Percentiles rank a stretch among this genome's conserved stretches.
Evolutionary conservation across 1,140 invertebrate species (phyloP).

Genomic region (Heliconius himera): DNA sequence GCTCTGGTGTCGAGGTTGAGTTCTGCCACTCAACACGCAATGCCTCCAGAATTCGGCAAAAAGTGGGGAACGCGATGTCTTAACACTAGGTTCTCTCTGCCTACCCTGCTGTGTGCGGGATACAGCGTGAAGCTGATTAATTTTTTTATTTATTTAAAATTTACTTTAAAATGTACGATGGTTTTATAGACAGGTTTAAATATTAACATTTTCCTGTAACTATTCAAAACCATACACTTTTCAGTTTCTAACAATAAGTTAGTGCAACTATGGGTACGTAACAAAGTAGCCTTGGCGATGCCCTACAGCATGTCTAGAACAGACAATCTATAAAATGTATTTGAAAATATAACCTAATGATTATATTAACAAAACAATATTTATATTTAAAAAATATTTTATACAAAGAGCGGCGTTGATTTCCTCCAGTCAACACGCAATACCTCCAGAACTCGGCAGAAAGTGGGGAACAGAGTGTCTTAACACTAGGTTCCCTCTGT

Average conservation of each 20-base stretch:
- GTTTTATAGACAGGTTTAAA: not conserved
- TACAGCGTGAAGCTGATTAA: too few relatives aligned
- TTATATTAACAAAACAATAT: not conserved
- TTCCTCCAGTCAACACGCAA: too few relatives aligned
- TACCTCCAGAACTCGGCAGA: too few relatives aligned
- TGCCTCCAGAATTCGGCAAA: too few relatives aligned
- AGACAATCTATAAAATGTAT: not conserved
- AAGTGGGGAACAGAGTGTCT: too few relatives aligned
- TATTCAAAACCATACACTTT: conserved; percentile 8
- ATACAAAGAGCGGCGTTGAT: not conserved
- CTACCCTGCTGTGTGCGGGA: too few relatives aligned
- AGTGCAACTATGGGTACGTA: not conserved
- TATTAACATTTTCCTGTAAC: conserved; percentile 2
- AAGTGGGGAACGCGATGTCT: too few relatives aligned
- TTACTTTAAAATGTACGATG: not conserved
- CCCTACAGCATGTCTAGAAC: not conserved
- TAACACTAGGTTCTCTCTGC: too few relatives aligned
- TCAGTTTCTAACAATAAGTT: not conserved
- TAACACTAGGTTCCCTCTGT: too few relatives aligned
- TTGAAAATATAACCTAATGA: not conserved
- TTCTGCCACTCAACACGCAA: too few relatives aligned
- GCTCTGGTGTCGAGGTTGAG: too few relatives aligned
- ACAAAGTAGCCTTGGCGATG: not conserved
- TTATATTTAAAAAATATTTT: not conserved
- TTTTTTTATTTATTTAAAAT: too few relatives aligned